Conservation (phyloP, 53 echinoderm and acorn worm species). For the Luidia sarsii region DNA sequence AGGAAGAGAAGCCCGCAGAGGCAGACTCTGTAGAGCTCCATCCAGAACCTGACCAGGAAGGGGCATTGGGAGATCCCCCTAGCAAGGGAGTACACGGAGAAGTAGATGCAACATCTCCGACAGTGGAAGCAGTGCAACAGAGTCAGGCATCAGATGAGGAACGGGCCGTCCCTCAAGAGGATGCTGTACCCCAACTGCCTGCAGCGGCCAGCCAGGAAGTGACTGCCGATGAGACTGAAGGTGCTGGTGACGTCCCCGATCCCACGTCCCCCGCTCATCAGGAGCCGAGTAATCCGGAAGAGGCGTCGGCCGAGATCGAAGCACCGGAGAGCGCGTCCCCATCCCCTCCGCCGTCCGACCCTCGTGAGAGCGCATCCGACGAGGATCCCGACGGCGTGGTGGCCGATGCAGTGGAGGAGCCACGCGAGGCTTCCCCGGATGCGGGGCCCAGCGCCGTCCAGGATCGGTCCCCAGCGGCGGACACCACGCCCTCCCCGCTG, state of each 20-base stretch:
- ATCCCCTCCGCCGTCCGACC: constrained; percentile 4
- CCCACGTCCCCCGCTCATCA: too few relatives aligned
- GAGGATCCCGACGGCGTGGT: too few relatives aligned
- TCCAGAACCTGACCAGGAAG: too few relatives aligned
- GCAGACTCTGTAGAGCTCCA: background rate
- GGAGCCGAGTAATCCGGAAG: background rate
- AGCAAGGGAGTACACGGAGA: background rate
- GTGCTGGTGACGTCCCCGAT: background rate
- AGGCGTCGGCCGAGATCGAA: background rate
- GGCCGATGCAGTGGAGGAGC: too few relatives aligned
- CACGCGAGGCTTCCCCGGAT: background rate
- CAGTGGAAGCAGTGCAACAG: background rate
- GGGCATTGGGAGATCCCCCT: too few relatives aligned
- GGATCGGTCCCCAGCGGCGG: background rate
- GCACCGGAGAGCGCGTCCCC: background rate
- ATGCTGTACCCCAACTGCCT: background rate
- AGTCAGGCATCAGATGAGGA: too few relatives aligned
- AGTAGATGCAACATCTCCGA: background rate
- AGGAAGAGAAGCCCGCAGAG: background rate
- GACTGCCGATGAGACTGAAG: background rate
- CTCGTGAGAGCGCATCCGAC: too few relatives aligned
- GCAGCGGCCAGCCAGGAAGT: background rate
- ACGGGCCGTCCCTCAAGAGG: background rate
- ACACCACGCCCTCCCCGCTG: background rate
- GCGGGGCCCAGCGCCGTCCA: too few relatives aligned